Base-by-base conservation (phyloP, 1,140 invertebrate genomes). In the Trichoplusia ni region DNA sequence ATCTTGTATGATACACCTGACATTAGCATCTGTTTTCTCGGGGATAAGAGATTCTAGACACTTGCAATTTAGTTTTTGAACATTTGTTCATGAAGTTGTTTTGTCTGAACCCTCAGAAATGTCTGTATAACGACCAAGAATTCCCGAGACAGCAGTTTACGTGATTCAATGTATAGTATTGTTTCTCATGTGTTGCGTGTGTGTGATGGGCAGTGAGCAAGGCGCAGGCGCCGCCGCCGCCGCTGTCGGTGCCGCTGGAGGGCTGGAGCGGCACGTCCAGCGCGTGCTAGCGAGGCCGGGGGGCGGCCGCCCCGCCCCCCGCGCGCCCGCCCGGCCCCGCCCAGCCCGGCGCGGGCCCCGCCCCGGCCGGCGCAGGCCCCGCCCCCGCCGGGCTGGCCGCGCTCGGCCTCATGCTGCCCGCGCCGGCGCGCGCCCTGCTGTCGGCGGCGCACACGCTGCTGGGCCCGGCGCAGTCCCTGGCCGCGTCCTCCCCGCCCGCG, bases 201-300 rank as follows among this genome's bases (percentile, higher is more conserved):
- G 61, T 67, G 47, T 47, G 54, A 40, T 18, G 8, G 19, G 13
- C 71, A 78, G 79, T 64, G 72, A 76, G 71, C 69, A 89, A 87
- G 74, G 81, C 84, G 65, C 84, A 69, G 61, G 86, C 86, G 70
- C 86, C 86, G 63, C 78, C 76, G 74, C 86, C 86, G 56, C 86
- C 86, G 64, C 77, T 89, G 66, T 68, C 64, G 16, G 64, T 87
- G 47, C 79, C 82, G 66, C 81, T 89, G 64, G 77, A 72, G 38
- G 84, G 86, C 38, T 86, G 84, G 83, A 65, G 80, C 49, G 79
- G 81, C 67, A 86, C 86, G 4, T 86, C 83, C 40, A 81, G 77
- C 73, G 86, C 84, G 44, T 89, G 86, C 86, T 89, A 89, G 84
- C 86, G 77, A 67, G 67, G 70, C 77, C 67, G 77, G 77, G 82